Percentiles rank a stretch among this genome's conserved stretches.
Conservation (phyloP, 2,888 invertebrate species). For the Microdon myrmicae region DNA sequence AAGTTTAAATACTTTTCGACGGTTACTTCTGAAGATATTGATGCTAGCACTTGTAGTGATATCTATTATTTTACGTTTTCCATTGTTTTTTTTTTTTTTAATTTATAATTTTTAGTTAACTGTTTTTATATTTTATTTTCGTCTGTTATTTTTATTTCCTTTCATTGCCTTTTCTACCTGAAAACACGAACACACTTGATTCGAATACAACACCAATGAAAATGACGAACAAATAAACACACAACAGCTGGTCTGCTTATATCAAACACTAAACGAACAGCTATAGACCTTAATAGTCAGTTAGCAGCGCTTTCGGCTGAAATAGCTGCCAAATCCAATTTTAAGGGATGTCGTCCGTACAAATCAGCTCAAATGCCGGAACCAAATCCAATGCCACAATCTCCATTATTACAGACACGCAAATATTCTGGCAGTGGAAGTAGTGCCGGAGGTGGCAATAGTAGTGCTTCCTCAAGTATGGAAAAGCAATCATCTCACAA, state of each 20-base stretch:
- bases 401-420: conserved; percentile 51
- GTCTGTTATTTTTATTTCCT: conserved; percentile 9
- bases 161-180: not conserved
- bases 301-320: conserved; percentile 53
- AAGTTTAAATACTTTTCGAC: too few species aligned
- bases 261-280: conserved; percentile 36
- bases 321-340: conserved; percentile 54
- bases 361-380: conserved; percentile 50
- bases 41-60: too few species aligned
- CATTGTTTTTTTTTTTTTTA: too few species aligned
- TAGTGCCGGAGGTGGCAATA: conserved; percentile 35
- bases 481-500: conserved; percentile 32
- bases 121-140: conserved; percentile 16
- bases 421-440: conserved; percentile 43
- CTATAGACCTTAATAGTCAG: conserved; percentile 49
- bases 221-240: conserved; percentile 5
- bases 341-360: conserved; percentile 54
- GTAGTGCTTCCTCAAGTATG: conserved; percentile 44
- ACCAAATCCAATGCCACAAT: conserved; percentile 45
- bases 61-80: too few species aligned
- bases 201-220: conserved; percentile 9
- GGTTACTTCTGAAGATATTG: too few species aligned
- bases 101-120: too few species aligned
- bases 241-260: conserved; percentile 40
- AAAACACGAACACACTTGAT: not conserved